Evolutionary conservation across 2,113 vertebrate species (phyloP), one percentile per base, ranked within the genome.

Genomic region (Pangasianodon gigas): DNA sequence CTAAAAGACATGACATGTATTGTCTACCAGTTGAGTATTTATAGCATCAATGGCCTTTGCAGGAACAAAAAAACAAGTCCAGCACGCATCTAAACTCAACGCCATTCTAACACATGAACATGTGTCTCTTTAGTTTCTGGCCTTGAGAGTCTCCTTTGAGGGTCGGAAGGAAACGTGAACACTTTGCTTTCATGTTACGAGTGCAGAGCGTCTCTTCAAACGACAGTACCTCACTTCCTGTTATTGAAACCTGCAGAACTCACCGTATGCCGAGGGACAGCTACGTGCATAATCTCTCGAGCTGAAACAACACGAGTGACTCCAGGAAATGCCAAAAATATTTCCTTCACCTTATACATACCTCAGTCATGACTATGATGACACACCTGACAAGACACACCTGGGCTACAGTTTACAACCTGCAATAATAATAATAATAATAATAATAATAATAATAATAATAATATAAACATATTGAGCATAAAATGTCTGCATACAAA

Each of bases 221-320:
- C 92, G 85, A 88, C 89, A 58, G 92, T 91, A 91, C 93, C 95
- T 95, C 93, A 93, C 93, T 96, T 96, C 96, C 96, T 96, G 96
- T 95, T 95, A 96, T 96, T 96, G 95, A 95, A 94, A 93, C 90
- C 93, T 89, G 90, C 92, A 91, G 89, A 37, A 84, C 54, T 60
- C 41, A 54, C 37, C 69, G 75, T 80, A 83, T 88, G 91, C 46
- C 91, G 89, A 46, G 29, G 54, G 44, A 52, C 44, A 81, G 9
- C 85, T 90, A 93, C 92, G 90, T 92, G 91, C 92, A 67, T 56
- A 91, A 85, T 90, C 69, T 84, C 89, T 85, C 85, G 88, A 9
- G 83, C 86, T 56, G 71, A 67, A 56, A 58, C 69, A 32, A 75
- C 80, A 84, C 1, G 4, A 24, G 16, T 37, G 44, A 54, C 65